Conservation (phyloP, 2,113 vertebrate genomes). For the Poecile atricapillus region DNA sequence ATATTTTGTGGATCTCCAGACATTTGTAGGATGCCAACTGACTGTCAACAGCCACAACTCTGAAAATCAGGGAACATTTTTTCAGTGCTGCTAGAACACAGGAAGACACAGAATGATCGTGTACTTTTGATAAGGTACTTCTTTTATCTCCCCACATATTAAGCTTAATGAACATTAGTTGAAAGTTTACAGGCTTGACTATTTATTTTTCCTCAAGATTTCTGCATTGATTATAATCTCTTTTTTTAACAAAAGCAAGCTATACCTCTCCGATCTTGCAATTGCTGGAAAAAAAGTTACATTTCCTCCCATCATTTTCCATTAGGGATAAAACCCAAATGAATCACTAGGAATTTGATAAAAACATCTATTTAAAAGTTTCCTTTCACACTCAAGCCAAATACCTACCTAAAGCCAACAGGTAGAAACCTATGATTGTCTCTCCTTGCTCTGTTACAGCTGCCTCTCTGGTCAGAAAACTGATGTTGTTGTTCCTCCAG, state of each 20-base stretch:
- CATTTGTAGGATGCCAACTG: neutral
- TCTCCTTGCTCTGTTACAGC: slow-evolving; percentile 81
- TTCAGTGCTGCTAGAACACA: neutral
- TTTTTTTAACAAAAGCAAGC: neutral
- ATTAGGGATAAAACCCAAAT: neutral
- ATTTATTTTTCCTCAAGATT: neutral
- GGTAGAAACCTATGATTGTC: slow-evolving; percentile 81
- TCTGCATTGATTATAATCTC: neutral
- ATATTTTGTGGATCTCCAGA: neutral
- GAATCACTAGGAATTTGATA: neutral
- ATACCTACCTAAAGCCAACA: slow-evolving; percentile 78
- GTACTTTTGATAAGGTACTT: neutral
- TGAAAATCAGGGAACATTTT: neutral
- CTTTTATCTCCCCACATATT: neutral
- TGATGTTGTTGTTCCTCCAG: slow-evolving; percentile 87
- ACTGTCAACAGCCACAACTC: neutral
- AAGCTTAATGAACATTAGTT: neutral
- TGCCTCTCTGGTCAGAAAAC: slow-evolving; percentile 73
- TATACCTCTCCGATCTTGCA: neutral
- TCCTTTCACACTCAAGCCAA: neutral
- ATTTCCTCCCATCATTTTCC: neutral
- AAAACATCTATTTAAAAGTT: neutral
- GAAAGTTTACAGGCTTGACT: neutral
- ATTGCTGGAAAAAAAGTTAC: neutral
- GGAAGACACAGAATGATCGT: neutral